phyloP scores from a whole-genome alignment of 2,888 invertebrate genomes.

The Rhaphigaster nebulosa region DNA sequence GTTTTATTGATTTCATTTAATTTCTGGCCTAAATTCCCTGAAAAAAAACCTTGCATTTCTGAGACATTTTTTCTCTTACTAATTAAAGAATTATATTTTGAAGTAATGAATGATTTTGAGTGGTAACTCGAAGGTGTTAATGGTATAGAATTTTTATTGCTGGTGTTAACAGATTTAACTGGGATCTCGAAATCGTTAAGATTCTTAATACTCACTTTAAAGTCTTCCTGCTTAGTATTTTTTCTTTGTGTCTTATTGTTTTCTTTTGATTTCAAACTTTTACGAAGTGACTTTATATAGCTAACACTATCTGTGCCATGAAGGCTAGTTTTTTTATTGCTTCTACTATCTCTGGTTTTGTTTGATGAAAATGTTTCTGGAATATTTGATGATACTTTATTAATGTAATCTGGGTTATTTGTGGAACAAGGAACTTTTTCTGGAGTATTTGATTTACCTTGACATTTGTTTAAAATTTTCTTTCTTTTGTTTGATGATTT shows the following conservation, averaged over 20 bases:
- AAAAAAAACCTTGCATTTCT: not conserved
- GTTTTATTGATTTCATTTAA: constrained; percentile 26
- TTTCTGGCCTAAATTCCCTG: not conserved
- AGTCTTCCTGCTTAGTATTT: not conserved
- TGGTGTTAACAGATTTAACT: not conserved
- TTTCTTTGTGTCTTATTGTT: not conserved
- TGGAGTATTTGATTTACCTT: not conserved
- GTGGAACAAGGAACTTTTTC: not conserved
- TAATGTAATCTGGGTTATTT: not conserved
- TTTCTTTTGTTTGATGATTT: not conserved
- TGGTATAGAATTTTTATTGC: not conserved
- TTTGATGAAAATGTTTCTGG: not conserved
- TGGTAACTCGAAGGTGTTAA: not conserved
- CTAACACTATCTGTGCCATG: not conserved
- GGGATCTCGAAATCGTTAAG: not conserved
- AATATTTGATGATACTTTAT: not conserved
- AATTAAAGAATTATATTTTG: not conserved
- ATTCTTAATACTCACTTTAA: not conserved
- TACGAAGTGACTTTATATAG: not conserved
- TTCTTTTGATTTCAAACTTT: not conserved
- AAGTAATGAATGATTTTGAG: not conserved
- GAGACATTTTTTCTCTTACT: not conserved
- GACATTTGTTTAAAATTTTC: not conserved
- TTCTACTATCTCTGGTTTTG: not conserved
- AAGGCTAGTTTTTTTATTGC: not conserved